A percentile compares a stretch with the other conserved stretches of the same genome.
Conservation (phyloP, 2,797 vertebrate genomes). For the Carcharodon carcharias region DNA sequence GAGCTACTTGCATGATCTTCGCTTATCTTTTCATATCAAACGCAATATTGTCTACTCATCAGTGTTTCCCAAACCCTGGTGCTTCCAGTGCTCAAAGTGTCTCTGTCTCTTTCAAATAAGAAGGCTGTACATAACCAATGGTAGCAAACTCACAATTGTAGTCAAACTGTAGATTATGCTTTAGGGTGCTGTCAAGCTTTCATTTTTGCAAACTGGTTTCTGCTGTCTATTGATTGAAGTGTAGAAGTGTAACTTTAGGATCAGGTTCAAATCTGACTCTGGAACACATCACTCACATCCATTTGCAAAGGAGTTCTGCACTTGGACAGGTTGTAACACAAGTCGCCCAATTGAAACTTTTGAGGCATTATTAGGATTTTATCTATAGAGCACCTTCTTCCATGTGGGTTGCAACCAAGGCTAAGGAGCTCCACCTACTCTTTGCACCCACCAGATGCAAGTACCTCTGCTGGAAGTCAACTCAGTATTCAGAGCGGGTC, state of each 20-base stretch:
- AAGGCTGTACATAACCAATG: not conserved
- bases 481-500: not conserved
- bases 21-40: not conserved
- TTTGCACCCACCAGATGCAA: not conserved
- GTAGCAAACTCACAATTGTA: not conserved
- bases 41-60: not conserved
- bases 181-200: not conserved
- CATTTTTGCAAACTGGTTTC: not conserved
- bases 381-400: not conserved
- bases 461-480: not conserved
- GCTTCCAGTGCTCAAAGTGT: not conserved
- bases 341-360: not conserved
- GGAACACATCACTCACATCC: not conserved
- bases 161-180: not conserved
- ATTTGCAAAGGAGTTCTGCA: not conserved
- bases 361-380: not conserved
- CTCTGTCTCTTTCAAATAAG: not conserved
- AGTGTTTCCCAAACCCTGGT: not conserved
- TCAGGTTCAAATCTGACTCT: not conserved
- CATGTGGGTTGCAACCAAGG: not conserved
- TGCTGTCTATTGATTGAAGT: not conserved
- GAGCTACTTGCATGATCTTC: not conserved
- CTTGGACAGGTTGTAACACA: not conserved
- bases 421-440: not conserved
- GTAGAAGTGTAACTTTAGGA: not conserved